Evolutionary conservation across 2,888 invertebrate genomes (phyloP), one percentile per base, ranked within the genome.

Genomic region (Cepaea hortensis): DNA sequence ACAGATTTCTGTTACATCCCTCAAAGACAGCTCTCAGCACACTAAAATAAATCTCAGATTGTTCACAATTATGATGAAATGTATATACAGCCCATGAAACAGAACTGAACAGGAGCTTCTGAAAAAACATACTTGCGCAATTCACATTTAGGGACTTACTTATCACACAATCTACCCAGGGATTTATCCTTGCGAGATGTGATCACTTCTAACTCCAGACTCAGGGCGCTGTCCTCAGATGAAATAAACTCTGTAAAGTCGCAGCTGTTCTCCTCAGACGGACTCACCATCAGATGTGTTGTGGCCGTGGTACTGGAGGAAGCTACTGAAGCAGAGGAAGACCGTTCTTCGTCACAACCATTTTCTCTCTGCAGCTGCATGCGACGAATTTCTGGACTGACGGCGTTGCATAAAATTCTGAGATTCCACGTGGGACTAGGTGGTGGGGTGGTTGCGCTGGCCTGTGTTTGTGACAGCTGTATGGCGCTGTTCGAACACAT

Each of bases 341-440:
- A 84, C 62, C 86, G 76, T 72, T 86, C 84, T 84, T 86, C 82
- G 23, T 86, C 86, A 15, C 48, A 20, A 55, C 50, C 72, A 50
- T 76, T 81, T 81, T 87, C 75, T 50, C 84, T 85, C 75, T 91
- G 90, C n/a, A 88, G 86, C 72, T 89, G 88, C 88, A 89, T 89
- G 79, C 92, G 91, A 68, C 93, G 87, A 18, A 94, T 91, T 88
- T 94, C 94, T 62, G 94, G 94, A 91, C 94, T 93, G 95, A 96
- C 96, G 85, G 96, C 96, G 94, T 96, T 96, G 11, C 96, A 96
- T 88, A 96, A 94, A 90, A 96, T 94, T 94, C 96, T 96, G 81
- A 96, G 95, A 94, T 96, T 96, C 89, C 96, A 96, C 86, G 96
- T 96, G 48, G 96, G 96, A 46, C 96, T 96, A 35, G 96, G 95